phyloP scores from a whole-genome alignment of 2,888 invertebrate genomes.

The Onthophagus sagittarius region DNA sequence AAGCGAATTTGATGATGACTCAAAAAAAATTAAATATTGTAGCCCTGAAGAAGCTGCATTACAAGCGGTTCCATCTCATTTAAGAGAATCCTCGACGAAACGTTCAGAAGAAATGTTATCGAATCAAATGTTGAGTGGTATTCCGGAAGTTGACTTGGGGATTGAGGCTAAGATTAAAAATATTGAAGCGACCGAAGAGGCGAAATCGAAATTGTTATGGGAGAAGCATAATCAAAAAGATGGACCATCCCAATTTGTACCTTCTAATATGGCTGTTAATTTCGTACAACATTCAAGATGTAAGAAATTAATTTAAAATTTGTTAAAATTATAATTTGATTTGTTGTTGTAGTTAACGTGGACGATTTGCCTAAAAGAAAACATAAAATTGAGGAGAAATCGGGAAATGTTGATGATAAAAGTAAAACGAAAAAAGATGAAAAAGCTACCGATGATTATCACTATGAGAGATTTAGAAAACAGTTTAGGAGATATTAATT shows the following conservation, averaged over 20 bases:
- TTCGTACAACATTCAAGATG: conserved; percentile 97
- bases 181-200: conserved; percentile 98
- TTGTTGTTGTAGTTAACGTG: conserved; percentile 56
- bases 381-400: conserved; percentile 55
- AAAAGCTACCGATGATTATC: conserved; percentile 94
- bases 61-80: conserved; percentile 68
- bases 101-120: conserved; percentile 98
- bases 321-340: background rate
- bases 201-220: conserved; percentile 86
- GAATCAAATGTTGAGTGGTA: conserved; percentile 99
- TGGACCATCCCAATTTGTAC: conserved; percentile 91
- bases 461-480: conserved; percentile 94
- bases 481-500: conserved; percentile 81
- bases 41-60: conserved; percentile 89
- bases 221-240: conserved; percentile 90
- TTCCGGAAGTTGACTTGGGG: conserved; percentile 99
- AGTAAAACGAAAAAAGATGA: conserved; percentile 76
- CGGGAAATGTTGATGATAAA: conserved; percentile 50
- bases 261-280: conserved; percentile 97
- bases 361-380: conserved; percentile 64
- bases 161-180: conserved; percentile 98
- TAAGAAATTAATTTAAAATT: conserved; percentile 37
- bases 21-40: conserved; percentile 56
- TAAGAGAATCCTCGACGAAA: conserved; percentile 76
- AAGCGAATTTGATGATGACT: conserved; percentile 27